These are phyloP conservation scores for Phodopus roborovskii DNA, from an alignment of 2,113 vertebrate species.

Conservation along the genomic window DNA sequence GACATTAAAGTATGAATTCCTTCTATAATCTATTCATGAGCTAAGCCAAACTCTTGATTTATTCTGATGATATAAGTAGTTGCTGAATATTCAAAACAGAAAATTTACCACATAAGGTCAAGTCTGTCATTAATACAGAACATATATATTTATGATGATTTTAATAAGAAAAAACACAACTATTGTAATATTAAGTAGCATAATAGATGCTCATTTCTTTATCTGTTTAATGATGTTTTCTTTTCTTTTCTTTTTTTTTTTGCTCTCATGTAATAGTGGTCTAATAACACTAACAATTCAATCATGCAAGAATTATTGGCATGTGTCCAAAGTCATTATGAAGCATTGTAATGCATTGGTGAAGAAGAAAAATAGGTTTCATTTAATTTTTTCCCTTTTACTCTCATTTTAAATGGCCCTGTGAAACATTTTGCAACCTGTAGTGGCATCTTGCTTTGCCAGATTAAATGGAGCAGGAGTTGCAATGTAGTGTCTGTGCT, in stretches of 20 bases:
- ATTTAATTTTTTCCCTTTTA: background rate
- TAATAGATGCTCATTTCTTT: background rate
- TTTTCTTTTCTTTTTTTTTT: background rate
- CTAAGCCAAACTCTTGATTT: constrained; percentile 48
- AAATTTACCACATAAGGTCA: constrained; percentile 68
- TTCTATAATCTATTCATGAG: constrained; percentile 36
- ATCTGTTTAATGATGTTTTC: constrained; percentile 18
- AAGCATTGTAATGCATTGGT: background rate
- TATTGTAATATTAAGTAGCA: constrained; percentile 51
- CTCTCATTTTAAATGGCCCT: background rate
- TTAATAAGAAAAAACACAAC: constrained; percentile 68
- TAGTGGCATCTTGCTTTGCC: background rate
- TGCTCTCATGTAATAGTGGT: background rate
- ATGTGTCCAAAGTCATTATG: background rate
- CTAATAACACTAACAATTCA: background rate
- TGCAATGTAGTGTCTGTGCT: background rate
- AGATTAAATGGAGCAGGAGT: background rate
- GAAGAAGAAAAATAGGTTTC: background rate
- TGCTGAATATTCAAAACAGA: constrained; percentile 69
- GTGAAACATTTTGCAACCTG: background rate
- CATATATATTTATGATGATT: constrained; percentile 52
- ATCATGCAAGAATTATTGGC: background rate
- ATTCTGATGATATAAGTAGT: constrained; percentile 48
- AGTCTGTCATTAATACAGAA: constrained; percentile 56
- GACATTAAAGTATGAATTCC: background rate